Evolutionary conservation across 23 tunicate species (phyloP), one percentile per base, ranked within the genome.

Genomic region (Halocynthia roretzi): DNA sequence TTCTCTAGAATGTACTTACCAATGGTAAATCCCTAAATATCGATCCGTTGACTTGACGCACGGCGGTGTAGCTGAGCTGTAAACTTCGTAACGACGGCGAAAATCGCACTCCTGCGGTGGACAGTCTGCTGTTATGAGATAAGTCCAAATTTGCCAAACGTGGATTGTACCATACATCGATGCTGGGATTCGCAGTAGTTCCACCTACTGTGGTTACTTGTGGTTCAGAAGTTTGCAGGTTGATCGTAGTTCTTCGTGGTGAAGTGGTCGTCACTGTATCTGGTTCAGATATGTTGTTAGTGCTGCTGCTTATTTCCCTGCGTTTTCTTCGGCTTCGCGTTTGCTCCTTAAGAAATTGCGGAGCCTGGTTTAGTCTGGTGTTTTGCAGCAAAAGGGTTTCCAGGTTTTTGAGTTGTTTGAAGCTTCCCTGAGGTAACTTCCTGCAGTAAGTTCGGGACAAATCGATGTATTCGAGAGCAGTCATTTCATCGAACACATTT

Each of bases 361-460:
- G 89, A 31, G 61, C 15, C 52, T 50, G 19, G 7, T 56, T 69
- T 54, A 79, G 52, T 58, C 71, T 67, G 55, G 74, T 72, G 8
- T 67, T 54, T 44, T 23, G 56, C 76, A 85, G 54, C 54, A 69
- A 21, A 10, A 85, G 49, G 15, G 89, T 85, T 8, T 22, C 71
- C 48, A 85, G 49, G 61, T 79, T 85, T 60, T 60, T 8, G 8
- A 85, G 54, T n/a, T 80, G 52, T 18, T 54, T 51, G 48, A 85
- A 85, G 64, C 89, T 85, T n/a, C 71, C 60, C 1, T 40, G 50
- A 5, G 89, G 79, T 52, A 85, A 48, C 6, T 50, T 75, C 58
- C 62, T 71, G 75, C 89, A 85, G 61, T 51, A 78, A 44, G 72
- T 56, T 49, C 83, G 71, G 8, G 89, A 85, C 52, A 85, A 64